Evolutionary conservation across 2,797 vertebrate species (phyloP), one percentile per base, ranked within the genome.

Genomic region (Fundulus diaphanus): DNA sequence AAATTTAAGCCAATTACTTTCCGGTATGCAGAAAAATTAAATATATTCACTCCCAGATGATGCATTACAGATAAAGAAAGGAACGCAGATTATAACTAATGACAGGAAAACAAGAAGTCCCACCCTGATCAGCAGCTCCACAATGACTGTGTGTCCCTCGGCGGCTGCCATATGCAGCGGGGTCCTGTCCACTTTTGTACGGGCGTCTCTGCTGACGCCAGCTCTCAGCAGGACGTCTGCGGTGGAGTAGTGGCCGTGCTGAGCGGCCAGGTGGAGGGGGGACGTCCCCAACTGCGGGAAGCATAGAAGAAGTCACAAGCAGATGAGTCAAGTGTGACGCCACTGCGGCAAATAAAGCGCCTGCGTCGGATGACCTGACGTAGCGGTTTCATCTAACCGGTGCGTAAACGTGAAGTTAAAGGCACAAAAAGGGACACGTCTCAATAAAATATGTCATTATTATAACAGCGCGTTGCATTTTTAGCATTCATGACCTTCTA

Each of bases 181-280:
- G 0, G 97, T 99, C 74, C 97, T 88, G 95, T 99, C 97, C 79
- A 99, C 97, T 75, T 98, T 98, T 61, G 97, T 98, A 0, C 97
- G 96, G 12, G 97, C 97, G 8, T 99, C 97, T 73, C 97, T 92
- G 94, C 97, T 98, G 63, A 98, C 96, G 0, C 97, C 97, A 0
- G 97, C 97, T 11, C 97, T 92, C 5, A 99, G 95, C 72, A 99
- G 95, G 13, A 97, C 97, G 57, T 98, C 97, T 0, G 97, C 97
- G 0, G 97, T 98, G 20, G 97, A 97, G 74, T 96, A 97, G 86
- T 98, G 97, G 1, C 97, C 97, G 0, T 96, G 92, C 91, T 97
- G 97, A 35, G 97, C 97, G 0, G 97, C 97, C 5, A 99, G 93
- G 83, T 99, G 97, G 46, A 99, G 95, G 0, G 97, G 97, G 0